Conservation (phyloP, 2,113 vertebrate species). For the Amphiprion ocellaris region DNA sequence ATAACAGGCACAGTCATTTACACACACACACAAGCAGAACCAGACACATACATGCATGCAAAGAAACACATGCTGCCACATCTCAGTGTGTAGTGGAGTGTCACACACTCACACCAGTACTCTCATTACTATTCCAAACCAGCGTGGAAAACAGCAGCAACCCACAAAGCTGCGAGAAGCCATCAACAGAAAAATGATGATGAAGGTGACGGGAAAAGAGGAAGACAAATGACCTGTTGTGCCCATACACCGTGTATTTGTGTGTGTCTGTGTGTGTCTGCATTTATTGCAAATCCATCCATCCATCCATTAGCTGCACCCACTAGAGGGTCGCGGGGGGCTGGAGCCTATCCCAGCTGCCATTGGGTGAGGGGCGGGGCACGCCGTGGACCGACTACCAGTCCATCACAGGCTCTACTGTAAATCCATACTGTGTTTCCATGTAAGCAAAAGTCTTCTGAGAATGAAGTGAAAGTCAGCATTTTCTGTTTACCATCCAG, state of each 20-base stretch:
- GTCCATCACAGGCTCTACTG: not conserved
- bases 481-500: no score
- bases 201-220: slow-evolving; percentile 13
- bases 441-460: not conserved
- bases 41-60: not conserved
- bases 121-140: slow-evolving; percentile 34
- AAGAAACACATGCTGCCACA: not conserved
- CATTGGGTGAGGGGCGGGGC: no score
- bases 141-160: slow-evolving; percentile 32
- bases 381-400: no score
- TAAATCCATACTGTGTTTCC: slow-evolving; percentile 2
- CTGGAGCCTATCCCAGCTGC: no score
- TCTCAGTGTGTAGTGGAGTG: slow-evolving; percentile 23
- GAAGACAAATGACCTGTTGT: slow-evolving; percentile 31
- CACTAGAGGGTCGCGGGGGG: no score
- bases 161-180: not conserved
- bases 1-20: slow-evolving; percentile 32
- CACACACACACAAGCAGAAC: slow-evolving; percentile 2
- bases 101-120: slow-evolving; percentile 13
- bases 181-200: slow-evolving; percentile 37
- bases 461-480: not conserved
- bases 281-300: not conserved
- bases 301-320: no score
- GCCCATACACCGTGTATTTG: not conserved
- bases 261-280: not conserved